phyloP scores from a whole-genome alignment of 2,888 invertebrate species.

The Cataglyphis livida region DNA sequence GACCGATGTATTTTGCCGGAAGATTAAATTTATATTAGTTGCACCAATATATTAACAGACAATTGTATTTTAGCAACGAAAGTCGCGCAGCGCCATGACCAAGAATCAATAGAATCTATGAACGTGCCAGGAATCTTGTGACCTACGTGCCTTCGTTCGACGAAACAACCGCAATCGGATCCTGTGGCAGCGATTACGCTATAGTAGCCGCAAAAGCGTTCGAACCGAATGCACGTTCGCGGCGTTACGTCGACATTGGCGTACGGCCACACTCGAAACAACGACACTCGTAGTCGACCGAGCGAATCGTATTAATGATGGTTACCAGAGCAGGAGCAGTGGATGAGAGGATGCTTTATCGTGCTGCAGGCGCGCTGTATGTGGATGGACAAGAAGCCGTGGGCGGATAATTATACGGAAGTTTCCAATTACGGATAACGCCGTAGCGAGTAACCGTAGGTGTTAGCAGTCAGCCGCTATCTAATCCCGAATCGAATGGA shows the following conservation, averaged over 20 bases:
- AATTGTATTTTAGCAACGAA: conserved; percentile 26
- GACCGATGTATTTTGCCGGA: background rate
- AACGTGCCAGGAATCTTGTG: conserved; percentile 48
- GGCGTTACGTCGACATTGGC: conserved; percentile 57
- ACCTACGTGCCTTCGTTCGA: conserved; percentile 51
- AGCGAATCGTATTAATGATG: conserved; percentile 73
- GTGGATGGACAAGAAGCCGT: conserved; percentile 73
- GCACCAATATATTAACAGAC: conserved; percentile 24
- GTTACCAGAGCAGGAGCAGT: conserved; percentile 49
- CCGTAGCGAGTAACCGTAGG: conserved; percentile 64
- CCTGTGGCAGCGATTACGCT: conserved; percentile 72
- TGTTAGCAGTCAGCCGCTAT: conserved; percentile 59
- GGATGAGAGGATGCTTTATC: conserved; percentile 64
- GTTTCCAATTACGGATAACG: conserved; percentile 80
- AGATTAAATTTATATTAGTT: conserved; percentile 5
- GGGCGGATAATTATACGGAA: conserved; percentile 79
- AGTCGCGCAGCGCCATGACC: conserved; percentile 39
- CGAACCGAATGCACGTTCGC: conserved; percentile 63
- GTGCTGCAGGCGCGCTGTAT: conserved; percentile 51
- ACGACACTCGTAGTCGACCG: conserved; percentile 72
- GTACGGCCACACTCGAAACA: conserved; percentile 59
- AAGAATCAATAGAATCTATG: conserved; percentile 46
- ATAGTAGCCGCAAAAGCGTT: conserved; percentile 71
- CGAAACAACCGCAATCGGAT: conserved; percentile 73
- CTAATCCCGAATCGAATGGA: conserved; percentile 46